Percentiles rank a stretch among this genome's conserved stretches.
Conservation (phyloP, 2,113 vertebrate genomes). For the Onychostruthus taczanowskii region DNA sequence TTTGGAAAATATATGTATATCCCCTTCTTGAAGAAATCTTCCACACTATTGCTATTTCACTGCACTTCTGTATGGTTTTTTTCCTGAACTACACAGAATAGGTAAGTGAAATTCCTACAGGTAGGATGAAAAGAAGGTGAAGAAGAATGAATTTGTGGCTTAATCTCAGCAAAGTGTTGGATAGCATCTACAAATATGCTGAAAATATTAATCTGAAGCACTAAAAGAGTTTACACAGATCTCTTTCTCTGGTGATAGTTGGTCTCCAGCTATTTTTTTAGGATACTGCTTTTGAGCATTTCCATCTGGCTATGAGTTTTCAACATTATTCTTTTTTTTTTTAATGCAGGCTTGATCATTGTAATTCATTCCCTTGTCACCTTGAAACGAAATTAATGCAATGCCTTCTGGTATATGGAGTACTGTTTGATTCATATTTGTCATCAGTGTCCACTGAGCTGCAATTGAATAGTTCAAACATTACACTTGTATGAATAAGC, state of each 20-base stretch:
- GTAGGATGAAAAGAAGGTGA: neutral
- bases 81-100: neutral
- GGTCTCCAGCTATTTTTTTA: neutral
- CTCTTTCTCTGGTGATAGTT: neutral
- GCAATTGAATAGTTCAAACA: neutral
- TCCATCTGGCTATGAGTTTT: neutral
- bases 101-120: neutral
- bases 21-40: conserved; percentile 14
- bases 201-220: neutral
- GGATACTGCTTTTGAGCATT: neutral
- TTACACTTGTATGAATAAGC: neutral
- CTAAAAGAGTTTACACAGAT: neutral
- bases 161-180: neutral
- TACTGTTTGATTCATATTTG: neutral
- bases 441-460: neutral
- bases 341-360: neutral
- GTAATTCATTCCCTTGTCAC: neutral
- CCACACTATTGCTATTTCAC: neutral
- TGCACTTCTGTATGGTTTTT: neutral
- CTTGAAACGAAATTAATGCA: neutral
- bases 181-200: neutral
- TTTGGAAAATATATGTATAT: conserved; percentile 12
- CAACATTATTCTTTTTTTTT: neutral
- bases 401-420: neutral
- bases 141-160: neutral